phyloP scores from a whole-genome alignment of 1,140 invertebrate genomes.

The Mamestra configurata region DNA sequence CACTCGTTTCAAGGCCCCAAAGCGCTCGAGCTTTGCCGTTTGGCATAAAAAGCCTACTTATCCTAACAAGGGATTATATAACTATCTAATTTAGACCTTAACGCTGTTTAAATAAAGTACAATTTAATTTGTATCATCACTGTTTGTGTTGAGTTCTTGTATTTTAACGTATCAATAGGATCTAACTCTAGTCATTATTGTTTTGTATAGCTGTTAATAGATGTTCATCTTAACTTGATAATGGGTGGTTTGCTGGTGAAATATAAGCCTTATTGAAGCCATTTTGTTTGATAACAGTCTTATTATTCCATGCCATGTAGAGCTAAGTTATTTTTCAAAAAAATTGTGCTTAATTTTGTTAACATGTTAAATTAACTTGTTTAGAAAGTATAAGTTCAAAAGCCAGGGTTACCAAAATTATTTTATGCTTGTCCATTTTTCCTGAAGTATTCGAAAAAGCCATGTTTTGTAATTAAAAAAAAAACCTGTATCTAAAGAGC shows the following conservation, averaged over 20 bases:
- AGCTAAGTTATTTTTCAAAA: neutral
- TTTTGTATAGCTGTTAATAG: slow-evolving; percentile 67
- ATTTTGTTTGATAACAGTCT: neutral
- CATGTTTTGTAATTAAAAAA: too few species aligned
- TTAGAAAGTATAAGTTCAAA: too few species aligned
- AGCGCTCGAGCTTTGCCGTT: slow-evolving; percentile 39
- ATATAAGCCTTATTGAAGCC: slow-evolving; percentile 22
- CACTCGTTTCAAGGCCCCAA: slow-evolving; percentile 19
- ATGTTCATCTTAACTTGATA: slow-evolving; percentile 58
- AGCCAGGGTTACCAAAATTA: too few species aligned
- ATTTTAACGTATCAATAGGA: slow-evolving; percentile 59
- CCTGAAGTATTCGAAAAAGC: too few species aligned
- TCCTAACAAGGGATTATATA: slow-evolving; percentile 47
- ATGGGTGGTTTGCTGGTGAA: slow-evolving; percentile 60
- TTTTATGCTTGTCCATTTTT: too few species aligned
- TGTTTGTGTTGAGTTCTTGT: slow-evolving; percentile 40
- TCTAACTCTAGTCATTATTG: slow-evolving; percentile 79
- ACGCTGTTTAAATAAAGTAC: slow-evolving; percentile 46
- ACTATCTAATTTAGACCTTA: slow-evolving; percentile 47
- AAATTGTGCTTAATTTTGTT: too few species aligned
- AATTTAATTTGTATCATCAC: slow-evolving; percentile 49
- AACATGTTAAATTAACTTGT: too few species aligned
- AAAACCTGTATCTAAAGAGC: too few species aligned
- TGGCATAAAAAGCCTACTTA: slow-evolving; percentile 46
- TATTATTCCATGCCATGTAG: neutral